Base-by-base conservation (phyloP, 2,113 vertebrate species). In the Coturnix japonica region DNA sequence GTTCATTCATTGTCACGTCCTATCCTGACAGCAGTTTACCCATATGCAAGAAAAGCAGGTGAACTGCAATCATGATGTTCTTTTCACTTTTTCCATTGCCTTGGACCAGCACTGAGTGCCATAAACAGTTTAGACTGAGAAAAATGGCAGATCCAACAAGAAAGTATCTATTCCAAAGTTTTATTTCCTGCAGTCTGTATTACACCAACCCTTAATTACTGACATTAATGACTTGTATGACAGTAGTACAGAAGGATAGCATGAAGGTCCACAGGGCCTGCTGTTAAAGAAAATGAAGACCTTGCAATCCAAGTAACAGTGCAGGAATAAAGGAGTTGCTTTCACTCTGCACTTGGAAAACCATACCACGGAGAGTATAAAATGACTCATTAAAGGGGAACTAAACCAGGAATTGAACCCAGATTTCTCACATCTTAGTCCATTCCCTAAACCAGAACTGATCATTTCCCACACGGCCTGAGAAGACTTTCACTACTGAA, bases 341-440 rank as follows among this genome's bases (percentile, higher is more conserved):
- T 81, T 81, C 41, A 61, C 1, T 3, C 33, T 81, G 46, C 57
- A 82, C 39, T 49, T 2, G 25, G 66, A 87, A 64, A 57, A 69
- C 57, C 5, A 44, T 35, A 21, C 25, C 21, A 63, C 31, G 71
- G 66, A 30, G 77, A 81, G 31, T 69, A 91, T 20, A 26, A 76
- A 89, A 47, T 22, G 23, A 87, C 72, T 76, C 44, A 47, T 43
- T 51, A 35, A 64, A 75, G 43, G 81, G 59, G 51, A 87, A 35
- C 54, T 82, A 65, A 87, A 81, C 12, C 37, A 70, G 67, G 63
- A 91, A 57, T 26, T 9, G 7, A 90, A 66, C 9, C 31, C 13
- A 57, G 23, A 47, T 69, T 93, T 91, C 76, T 80, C 41, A 31
- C 44, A 22, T 63, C 76, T 63, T 70, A 77, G 31, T 59, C 67